Conservation (phyloP, 2,797 vertebrate species). For the Gallinago nigripennis region DNA sequence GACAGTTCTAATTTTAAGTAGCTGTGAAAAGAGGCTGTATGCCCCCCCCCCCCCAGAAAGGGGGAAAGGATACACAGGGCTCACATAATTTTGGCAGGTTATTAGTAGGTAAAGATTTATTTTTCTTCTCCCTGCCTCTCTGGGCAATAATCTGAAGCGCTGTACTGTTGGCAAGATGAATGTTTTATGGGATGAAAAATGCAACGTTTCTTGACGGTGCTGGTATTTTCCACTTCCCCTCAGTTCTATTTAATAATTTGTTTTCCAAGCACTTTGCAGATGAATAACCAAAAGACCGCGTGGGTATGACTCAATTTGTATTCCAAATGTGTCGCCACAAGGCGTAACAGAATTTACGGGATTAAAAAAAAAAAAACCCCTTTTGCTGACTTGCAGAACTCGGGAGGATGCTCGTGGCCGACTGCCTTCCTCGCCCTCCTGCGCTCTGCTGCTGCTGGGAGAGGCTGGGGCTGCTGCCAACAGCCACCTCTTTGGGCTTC, state of each 20-base stretch:
- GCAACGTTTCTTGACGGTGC: background rate
- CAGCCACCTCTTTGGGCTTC: background rate
- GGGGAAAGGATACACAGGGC: no score
- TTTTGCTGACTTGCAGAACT: background rate
- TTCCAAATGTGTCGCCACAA: background rate
- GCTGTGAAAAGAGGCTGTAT: background rate
- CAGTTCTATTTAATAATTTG: background rate
- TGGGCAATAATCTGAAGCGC: background rate
- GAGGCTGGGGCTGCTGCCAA: background rate
- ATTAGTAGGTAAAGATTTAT: background rate
- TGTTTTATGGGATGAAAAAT: background rate
- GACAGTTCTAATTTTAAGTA: background rate
- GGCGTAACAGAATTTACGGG: background rate
- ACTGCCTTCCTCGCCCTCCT: background rate
- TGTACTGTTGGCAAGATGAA: background rate
- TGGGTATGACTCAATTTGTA: background rate
- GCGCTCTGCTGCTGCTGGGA: background rate
- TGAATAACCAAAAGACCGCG: background rate
- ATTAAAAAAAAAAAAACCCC: background rate
- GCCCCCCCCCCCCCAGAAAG: background rate
- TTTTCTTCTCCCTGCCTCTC: background rate
- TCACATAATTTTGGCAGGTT: background rate
- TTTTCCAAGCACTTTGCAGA: constrained; percentile 18
- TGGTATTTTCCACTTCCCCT: background rate
- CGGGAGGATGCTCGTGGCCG: rapidly evolving